Base-by-base conservation (phyloP, 2,113 vertebrate species). In the Ardeotis arabs region DNA sequence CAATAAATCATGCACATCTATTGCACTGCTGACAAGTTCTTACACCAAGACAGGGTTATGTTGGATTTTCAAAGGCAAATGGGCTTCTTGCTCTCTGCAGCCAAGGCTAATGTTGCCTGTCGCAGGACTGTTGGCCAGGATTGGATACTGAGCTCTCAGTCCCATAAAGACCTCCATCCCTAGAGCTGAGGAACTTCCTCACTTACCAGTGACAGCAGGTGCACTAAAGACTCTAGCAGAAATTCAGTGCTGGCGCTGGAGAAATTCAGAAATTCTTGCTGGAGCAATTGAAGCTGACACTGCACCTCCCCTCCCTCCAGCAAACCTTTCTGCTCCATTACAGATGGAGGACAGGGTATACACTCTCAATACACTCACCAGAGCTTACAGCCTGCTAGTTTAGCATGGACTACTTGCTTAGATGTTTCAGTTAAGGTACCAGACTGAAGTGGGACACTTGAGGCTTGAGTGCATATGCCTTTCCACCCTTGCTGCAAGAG, bases 41-140 rank as follows among this genome's bases (percentile, higher is more conserved):
- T 79, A 67, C 13, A 76, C 67, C 41, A 81, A 80, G 73, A 74
- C 25, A 80, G 19, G 21, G 10, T 75, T 81, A 63, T 75, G 74
- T 7, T 80, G 56, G 55, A 63, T 77, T 94, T 93, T 92, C 47
- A 93, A 85, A 90, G 68, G 59, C 79, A 92, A 35, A 70, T 44
- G 55, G 73, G 17, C 18, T 55, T 44, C 52, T 59, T 50, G 10
- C 4, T 95, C 14, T 80, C 63, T 73, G 52, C 67, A 88, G 41
- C 44, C 85, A 90, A 69, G 75, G 78, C 41, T 44, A 80, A 27
- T 0, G 0, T 28, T 96, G 45, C 53, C 24, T 64, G 41, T 70
- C 55, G 5, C 60, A 68, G 47, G 23, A 12, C 24, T 84, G 16
- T 56, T 75, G 67, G 19, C 68, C 47, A 66, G 41, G 28, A 16